These are phyloP conservation scores for Siphlonurus alternatus DNA, from an alignment of 2,888 invertebrate species.

Conservation along the genomic window DNA sequence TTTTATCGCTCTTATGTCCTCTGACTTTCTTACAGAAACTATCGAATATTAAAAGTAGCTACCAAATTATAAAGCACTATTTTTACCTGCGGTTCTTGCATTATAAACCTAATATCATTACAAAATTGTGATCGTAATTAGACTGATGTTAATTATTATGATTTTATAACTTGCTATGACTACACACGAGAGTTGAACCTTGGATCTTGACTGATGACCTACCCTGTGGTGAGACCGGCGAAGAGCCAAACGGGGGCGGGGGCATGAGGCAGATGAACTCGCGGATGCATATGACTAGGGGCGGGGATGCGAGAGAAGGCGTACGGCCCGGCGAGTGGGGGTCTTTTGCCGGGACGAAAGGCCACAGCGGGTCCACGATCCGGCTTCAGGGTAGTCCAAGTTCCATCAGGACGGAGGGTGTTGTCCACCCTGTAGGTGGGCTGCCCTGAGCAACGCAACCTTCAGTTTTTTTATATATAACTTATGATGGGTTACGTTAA, in stretches of 20 bases:
- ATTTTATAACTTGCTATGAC: too few species aligned
- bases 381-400: constrained; percentile 21
- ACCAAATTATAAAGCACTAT: too few species aligned
- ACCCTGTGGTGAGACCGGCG: constrained; percentile 22
- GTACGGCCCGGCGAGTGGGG: constrained; percentile 74
- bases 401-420: not conserved
- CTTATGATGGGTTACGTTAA: too few species aligned
- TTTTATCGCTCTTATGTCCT: too few species aligned
- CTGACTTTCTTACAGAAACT: constrained; percentile 3
- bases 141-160: too few species aligned
- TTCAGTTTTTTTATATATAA: too few species aligned
- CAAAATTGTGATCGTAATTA: too few species aligned
- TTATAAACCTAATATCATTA: too few species aligned
- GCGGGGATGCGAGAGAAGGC: constrained; percentile 77
- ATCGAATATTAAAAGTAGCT: constrained; percentile 8
- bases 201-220: too few species aligned
- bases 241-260: constrained; percentile 70
- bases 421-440: not conserved
- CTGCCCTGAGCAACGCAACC: not conserved
- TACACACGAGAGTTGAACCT: too few species aligned
- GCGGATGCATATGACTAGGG: constrained; percentile 59
- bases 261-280: constrained; percentile 56
- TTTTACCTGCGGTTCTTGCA: too few species aligned
- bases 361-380: constrained; percentile 34
- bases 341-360: constrained; percentile 28